phyloP scores from a whole-genome alignment of 2,797 vertebrate genomes.

The Cygnus olor region DNA sequence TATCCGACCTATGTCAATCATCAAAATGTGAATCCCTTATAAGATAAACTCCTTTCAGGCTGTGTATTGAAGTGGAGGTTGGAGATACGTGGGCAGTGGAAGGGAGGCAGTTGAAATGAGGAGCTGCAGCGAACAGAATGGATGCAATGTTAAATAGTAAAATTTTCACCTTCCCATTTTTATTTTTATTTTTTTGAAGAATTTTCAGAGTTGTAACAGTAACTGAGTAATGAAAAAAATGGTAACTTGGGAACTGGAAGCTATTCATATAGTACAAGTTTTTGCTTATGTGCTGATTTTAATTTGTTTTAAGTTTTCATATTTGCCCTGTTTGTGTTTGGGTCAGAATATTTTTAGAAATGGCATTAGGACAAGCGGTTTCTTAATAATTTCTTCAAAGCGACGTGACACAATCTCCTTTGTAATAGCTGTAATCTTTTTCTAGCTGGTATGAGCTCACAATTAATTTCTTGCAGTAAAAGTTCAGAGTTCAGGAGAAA shows the following conservation, averaged over 20 bases:
- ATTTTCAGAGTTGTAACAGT: not conserved
- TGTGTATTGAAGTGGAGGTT: not conserved
- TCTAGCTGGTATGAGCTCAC: not conserved
- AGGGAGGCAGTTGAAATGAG: not conserved
- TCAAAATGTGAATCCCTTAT: not conserved
- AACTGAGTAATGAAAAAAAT: not conserved
- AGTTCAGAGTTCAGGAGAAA: not conserved
- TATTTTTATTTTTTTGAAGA: not conserved
- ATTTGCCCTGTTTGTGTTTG: not conserved
- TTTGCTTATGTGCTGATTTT: not conserved
- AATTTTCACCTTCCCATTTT: not conserved
- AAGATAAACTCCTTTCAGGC: not conserved
- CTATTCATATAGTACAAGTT: not conserved
- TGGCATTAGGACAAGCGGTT: not conserved
- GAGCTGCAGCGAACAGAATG: not conserved
- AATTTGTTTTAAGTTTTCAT: not conserved
- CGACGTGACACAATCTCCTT: not conserved
- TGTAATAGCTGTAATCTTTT: not conserved
- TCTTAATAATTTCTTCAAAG: slow-evolving; percentile 20
- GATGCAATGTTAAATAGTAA: not conserved
- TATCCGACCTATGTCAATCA: not conserved
- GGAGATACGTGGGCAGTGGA: not conserved
- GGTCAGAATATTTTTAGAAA: not conserved
- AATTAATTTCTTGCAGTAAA: not conserved
- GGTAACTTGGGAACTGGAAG: not conserved